phyloP scores from a whole-genome alignment of 2,113 vertebrate species.

The Danionella cerebrum region DNA sequence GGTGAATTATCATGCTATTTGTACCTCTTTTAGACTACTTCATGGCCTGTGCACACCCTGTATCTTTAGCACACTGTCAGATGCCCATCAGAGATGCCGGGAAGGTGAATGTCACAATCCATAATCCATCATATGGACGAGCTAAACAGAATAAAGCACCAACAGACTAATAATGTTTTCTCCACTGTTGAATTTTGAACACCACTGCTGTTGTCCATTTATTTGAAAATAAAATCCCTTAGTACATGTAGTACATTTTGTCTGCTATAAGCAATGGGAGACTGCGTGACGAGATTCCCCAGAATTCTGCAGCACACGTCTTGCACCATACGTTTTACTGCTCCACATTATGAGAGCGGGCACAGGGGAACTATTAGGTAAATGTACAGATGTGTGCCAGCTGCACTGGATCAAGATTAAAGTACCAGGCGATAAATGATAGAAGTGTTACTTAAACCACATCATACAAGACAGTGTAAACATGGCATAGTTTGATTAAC shows the following conservation, averaged over 20 bases:
- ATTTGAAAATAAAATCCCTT: too few relatives aligned
- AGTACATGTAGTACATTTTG: too few relatives aligned
- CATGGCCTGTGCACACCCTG: not conserved
- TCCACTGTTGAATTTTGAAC: too few relatives aligned
- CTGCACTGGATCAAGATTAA: not conserved
- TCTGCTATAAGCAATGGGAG: not conserved
- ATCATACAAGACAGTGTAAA: conserved; percentile 7
- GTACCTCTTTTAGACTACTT: not conserved
- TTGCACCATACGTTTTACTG: not conserved
- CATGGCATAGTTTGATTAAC: not conserved
- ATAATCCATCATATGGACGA: conserved; percentile 14
- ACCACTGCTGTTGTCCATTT: not conserved
- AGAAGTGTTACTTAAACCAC: conserved; percentile 4
- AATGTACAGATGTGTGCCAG: conserved; percentile 17
- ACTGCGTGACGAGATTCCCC: not conserved
- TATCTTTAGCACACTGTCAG: conserved; percentile 1
- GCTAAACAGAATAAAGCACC: conserved; percentile 20
- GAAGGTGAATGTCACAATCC: conserved; percentile 24
- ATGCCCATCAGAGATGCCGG: not conserved
- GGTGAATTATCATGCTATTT: conserved; percentile 9
- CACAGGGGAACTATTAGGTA: conserved; percentile 19
- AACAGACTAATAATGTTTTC: conserved; percentile 8
- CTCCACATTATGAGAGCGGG: conserved; percentile 15
- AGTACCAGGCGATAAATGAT: not conserved
- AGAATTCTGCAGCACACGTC: not conserved